phyloP scores from a whole-genome alignment of 2,797 vertebrate genomes.

The Mus spretus region DNA sequence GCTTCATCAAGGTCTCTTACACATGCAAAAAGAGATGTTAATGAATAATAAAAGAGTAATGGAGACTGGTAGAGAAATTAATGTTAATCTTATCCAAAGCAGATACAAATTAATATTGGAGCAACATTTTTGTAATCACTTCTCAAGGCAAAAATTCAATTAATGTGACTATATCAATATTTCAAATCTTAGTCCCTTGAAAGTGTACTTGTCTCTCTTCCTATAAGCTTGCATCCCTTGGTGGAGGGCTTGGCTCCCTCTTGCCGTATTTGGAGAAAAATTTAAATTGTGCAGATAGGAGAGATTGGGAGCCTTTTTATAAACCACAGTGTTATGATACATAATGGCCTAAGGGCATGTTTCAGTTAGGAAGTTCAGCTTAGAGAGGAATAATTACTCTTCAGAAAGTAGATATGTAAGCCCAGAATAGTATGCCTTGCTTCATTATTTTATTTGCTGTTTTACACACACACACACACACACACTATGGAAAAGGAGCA shows the following conservation, averaged over 20 bases:
- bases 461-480: background rate
- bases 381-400: slow-evolving; percentile 84
- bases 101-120: slow-evolving; percentile 96
- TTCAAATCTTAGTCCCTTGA: slow-evolving; percentile 91
- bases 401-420: slow-evolving; percentile 81
- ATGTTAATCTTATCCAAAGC: slow-evolving; percentile 93
- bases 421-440: slow-evolving; percentile 65
- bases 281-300: slow-evolving; percentile 83
- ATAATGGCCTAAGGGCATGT: slow-evolving; percentile 68
- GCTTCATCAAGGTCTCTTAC: slow-evolving; percentile 97
- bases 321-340: slow-evolving; percentile 81
- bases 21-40: slow-evolving; percentile 94
- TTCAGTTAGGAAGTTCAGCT: slow-evolving; percentile 81
- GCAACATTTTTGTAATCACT: slow-evolving; percentile 94
- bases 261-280: slow-evolving; percentile 84
- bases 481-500: background rate
- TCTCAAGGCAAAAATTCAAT: slow-evolving; percentile 96
- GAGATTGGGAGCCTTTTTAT: slow-evolving; percentile 80
- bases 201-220: slow-evolving; percentile 88
- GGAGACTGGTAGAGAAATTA: slow-evolving; percentile 92
- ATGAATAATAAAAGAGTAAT: slow-evolving; percentile 98
- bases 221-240: slow-evolving; percentile 84
- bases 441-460: slow-evolving; percentile 52
- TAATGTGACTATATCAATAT: slow-evolving; percentile 96
- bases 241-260: slow-evolving; percentile 84